Evolutionary conservation across 2,113 vertebrate genomes (phyloP).

Genomic region (Panurus biarmicus): DNA sequence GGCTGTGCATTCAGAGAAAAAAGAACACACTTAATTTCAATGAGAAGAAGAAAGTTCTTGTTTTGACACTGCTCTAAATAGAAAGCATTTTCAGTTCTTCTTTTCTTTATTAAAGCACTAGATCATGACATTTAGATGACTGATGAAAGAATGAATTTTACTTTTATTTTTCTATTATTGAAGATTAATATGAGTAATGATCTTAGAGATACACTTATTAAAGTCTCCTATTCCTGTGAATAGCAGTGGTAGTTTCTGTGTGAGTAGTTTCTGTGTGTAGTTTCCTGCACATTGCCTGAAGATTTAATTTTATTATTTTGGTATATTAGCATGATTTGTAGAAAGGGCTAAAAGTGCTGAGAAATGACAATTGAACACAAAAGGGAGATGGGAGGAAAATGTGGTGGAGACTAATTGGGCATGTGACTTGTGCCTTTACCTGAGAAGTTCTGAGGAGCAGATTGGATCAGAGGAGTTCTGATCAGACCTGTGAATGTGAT

Average conservation of each 20-base stretch:
- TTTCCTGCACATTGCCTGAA: not conserved
- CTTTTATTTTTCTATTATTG: not conserved
- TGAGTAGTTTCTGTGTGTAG: too few species aligned
- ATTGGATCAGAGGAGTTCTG: not conserved
- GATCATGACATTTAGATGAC: not conserved
- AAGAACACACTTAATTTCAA: not conserved
- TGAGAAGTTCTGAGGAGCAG: not conserved
- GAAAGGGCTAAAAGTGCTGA: not conserved
- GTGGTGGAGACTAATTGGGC: not conserved
- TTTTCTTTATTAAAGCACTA: not conserved
- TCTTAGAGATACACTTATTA: not conserved
- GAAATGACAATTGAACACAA: not conserved
- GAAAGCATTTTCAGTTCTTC: not conserved
- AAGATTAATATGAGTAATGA: not conserved
- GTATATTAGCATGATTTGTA: not conserved
- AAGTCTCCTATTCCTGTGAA: not conserved
- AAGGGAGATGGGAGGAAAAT: not conserved
- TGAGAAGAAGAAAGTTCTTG: not conserved
- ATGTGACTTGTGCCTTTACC: not conserved
- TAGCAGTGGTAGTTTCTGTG: not conserved
- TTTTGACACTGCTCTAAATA: not conserved
- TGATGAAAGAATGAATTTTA: not conserved
- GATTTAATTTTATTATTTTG: not conserved
- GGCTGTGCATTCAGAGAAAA: not conserved
- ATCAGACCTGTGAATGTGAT: not conserved